Evolutionary conservation across 2,797 vertebrate species (phyloP), one percentile per base, ranked within the genome.

Genomic region (Psittacula echo): DNA sequence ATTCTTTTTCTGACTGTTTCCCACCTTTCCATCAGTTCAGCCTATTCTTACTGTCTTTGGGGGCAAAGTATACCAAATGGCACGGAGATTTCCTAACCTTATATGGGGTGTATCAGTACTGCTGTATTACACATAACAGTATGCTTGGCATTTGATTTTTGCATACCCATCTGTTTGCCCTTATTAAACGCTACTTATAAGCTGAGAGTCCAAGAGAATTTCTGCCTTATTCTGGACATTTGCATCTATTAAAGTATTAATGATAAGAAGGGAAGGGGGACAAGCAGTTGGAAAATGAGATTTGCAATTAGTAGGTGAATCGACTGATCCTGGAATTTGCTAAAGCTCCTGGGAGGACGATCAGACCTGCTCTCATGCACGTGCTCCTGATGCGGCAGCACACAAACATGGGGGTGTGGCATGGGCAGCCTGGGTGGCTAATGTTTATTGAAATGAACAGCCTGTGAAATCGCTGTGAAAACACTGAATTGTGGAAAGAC

Each of bases 391-490:
- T n/a, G 32, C 42, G 78, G 66, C 71, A 42, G 37, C 26, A 29
- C 44, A 9, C 8, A 32, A 42, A 50, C 56, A 14, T 27, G 17
- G 3, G 39, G 39, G 61, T 77, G 68, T 75, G 9, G 48, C 65
- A 39, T 5, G 29, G 60, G 23, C 71, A 84, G 50, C 47, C 80
- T 15, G 56, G 24, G 29, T 93, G 73, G 64, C 60, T 75, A 39
- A 67, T 94, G 79, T 82, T 95, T 90, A 86, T 64, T 96, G 93
- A 86, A 93, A 93, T 66, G 86, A 97, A 77, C 78, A 93, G 91
- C 78, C 95, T 94, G 70, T 96, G 96, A 95, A 97, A 95, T 94
- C 6, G 0, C 90, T 91, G 70, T 88, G 90, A 85, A 95, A 93
- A 90, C 83, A 86, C 44, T 67, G 87, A 85, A 32, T 79, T 95